A percentile compares a stretch with the other conserved stretches of the same genome.
Evolutionary conservation across 2,888 invertebrate genomes (phyloP).

Genomic region (Dynastes hyllus): DNA sequence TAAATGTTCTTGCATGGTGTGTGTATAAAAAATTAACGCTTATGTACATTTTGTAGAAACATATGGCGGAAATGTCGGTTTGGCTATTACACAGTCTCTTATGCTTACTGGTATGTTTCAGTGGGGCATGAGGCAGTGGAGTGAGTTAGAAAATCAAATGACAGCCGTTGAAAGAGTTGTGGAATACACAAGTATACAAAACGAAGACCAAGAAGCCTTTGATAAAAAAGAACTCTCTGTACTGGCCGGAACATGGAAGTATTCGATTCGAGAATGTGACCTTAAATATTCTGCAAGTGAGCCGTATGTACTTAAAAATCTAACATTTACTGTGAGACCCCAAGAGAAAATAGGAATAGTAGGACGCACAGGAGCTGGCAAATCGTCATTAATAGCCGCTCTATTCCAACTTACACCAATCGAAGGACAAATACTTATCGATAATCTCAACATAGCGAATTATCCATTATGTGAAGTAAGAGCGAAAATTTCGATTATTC

Average conservation of each 20-base stretch:
- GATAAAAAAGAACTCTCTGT: slow-evolving; percentile 77
- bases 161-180: slow-evolving; percentile 89
- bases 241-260: slow-evolving; percentile 84
- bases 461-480: slow-evolving; percentile 85
- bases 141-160: slow-evolving; percentile 80
- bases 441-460: slow-evolving; percentile 80
- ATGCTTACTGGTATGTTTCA: slow-evolving; percentile 76
- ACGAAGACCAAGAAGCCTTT: slow-evolving; percentile 63
- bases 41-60: slow-evolving; percentile 59
- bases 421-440: slow-evolving; percentile 87
- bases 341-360: slow-evolving; percentile 86
- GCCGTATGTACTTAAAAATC: slow-evolving; percentile 82
- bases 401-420: slow-evolving; percentile 87
- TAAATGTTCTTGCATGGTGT: not conserved
- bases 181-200: slow-evolving; percentile 63
- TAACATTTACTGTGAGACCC: slow-evolving; percentile 79
- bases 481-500: slow-evolving; percentile 87
- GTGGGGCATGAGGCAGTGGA: slow-evolving; percentile 84
- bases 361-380: slow-evolving; percentile 90
- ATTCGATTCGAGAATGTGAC: slow-evolving; percentile 79
- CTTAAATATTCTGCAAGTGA: slow-evolving; percentile 83
- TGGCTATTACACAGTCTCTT: slow-evolving; percentile 67
- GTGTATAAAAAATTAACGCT: not conserved
- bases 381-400: slow-evolving; percentile 84
- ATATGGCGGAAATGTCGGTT: slow-evolving; percentile 66